Conservation (phyloP, 2,113 vertebrate species). For the Prionailurus bengalensis region DNA sequence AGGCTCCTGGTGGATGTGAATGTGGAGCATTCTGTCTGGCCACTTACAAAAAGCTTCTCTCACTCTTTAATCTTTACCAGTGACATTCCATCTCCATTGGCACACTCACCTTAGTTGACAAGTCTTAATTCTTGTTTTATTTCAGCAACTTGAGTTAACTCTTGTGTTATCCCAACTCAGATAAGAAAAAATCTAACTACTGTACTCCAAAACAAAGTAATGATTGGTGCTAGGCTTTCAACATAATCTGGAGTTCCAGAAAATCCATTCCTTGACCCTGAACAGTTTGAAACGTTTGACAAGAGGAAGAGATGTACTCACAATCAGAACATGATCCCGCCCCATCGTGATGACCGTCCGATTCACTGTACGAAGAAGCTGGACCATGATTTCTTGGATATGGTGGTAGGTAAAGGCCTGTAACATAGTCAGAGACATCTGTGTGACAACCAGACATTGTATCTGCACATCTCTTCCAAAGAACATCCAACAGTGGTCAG, state of each 20-base stretch:
- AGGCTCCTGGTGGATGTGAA: no score
- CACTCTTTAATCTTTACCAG: neutral
- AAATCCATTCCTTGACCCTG: neutral
- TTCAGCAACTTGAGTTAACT: neutral
- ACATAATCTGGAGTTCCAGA: neutral
- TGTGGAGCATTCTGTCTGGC: neutral
- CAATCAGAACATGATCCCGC: conserved; percentile 93
- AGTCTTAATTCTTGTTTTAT: neutral
- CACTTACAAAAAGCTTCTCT: neutral
- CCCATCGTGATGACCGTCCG: conserved; percentile 95
- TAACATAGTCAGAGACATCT: conserved; percentile 62
- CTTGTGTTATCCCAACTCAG: neutral
- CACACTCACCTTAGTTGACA: neutral
- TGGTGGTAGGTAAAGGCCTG: conserved; percentile 95
- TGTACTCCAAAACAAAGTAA: neutral
- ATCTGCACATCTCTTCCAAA: neutral
- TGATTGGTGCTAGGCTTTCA: rapidly evolving
- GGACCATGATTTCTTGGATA: conserved; percentile 95
- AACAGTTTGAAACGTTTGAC: neutral
- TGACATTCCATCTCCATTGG: neutral
- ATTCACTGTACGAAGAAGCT: conserved; percentile 94
- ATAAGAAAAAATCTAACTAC: neutral
- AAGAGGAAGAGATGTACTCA: conserved; percentile 89
- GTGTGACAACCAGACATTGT: neutral
- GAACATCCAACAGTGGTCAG: neutral